Conservation (phyloP, 2,113 vertebrate species). For the Tachycineta bicolor region DNA sequence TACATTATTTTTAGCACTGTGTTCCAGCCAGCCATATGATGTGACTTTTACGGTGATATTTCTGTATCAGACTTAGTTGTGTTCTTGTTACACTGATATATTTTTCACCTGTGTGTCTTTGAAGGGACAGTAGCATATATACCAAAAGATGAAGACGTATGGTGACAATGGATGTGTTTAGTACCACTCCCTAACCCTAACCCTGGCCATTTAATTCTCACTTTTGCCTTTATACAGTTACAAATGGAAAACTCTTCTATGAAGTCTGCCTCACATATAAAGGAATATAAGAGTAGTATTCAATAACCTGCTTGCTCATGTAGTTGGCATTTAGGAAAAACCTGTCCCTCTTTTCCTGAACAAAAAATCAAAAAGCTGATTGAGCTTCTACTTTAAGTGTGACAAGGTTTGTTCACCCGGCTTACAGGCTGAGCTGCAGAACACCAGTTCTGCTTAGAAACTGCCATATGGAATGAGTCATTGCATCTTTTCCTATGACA, state of each 20-base stretch:
- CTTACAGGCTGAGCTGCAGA: neutral
- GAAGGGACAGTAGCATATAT: neutral
- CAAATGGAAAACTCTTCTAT: neutral
- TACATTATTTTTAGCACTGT: neutral
- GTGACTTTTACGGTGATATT: neutral
- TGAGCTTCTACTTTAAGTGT: neutral
- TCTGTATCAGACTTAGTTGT: neutral
- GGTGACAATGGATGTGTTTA: neutral
- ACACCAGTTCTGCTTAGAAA: neutral
- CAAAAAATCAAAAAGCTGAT: neutral
- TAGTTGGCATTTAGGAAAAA: neutral
- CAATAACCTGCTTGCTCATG: neutral
- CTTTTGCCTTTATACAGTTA: neutral
- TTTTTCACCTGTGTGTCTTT: neutral
- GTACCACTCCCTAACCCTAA: fast-evolving
- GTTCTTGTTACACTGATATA: neutral
- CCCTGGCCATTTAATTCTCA: neutral
- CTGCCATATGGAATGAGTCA: neutral
- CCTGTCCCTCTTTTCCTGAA: neutral
- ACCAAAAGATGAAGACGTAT: neutral
- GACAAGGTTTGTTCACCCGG: neutral
- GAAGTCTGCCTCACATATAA: neutral
- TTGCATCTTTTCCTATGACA: neutral
- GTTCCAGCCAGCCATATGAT: neutral
- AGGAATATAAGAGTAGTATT: neutral